Evolutionary conservation across 2,888 invertebrate species (phyloP), one percentile per base, ranked within the genome.

Genomic region (Oasisia sp.): DNA sequence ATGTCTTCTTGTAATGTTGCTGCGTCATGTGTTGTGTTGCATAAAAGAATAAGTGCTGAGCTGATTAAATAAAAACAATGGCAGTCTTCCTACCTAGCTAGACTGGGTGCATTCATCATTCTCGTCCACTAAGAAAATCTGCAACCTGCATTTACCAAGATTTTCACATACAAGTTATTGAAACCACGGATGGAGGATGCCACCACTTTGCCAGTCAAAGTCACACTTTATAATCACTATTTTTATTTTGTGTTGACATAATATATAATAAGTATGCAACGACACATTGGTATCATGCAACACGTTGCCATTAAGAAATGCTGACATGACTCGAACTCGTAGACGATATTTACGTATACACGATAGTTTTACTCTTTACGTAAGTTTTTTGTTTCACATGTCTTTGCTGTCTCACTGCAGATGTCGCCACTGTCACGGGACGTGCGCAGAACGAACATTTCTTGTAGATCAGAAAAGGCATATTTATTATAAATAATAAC

Each of bases 141-240:
- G 74, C 27, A n/a, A 74, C 74, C 27, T 74, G 14, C 74, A 27
- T 74, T 19, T 74, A 27, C 74, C 74, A 27, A 74, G 27, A 74
- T 19, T 5, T 19, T 74, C 74, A 74, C 74, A 74, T 74, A 19
- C 38, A 74, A 74, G 74, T 27, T 74, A 27, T 74, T 74, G 7
- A 74, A 74, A 74, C 27, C 74, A 74, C 19, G 27, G 14, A 74
- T 19, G 74, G 14, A 74, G 74, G 74, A 27, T 74, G 74, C 74
- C 74, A 74, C 74, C 27, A 74, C 74, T 74, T 27, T 74, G 74
- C 74, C 74, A 74, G 74, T 74, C 74, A 74, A 74, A 74, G 74
- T 74, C 74, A 74, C 74, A 74, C 74, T 74, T 74, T 74, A 74
- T 74, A 74, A 74, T 74, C 74, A 74, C 74, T 74, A 74, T 74